Evolutionary conservation across 2,888 invertebrate species (phyloP), one percentile per base, ranked within the genome.

Genomic region (Eurois occulta): DNA sequence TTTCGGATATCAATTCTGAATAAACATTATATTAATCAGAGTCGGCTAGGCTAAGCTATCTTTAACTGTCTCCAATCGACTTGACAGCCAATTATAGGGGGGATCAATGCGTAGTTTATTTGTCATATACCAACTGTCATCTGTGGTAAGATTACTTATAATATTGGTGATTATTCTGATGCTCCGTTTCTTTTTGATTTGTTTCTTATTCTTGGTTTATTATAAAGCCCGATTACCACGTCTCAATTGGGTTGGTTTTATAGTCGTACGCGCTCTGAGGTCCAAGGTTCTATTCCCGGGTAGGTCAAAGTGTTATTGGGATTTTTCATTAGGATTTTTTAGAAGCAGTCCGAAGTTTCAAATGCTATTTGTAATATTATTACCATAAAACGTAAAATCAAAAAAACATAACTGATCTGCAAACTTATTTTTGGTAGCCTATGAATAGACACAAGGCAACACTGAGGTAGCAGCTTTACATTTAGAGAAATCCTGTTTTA

Each of bases 11-110:
- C 32, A n/a, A 46, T 72, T 65, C 46, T 41, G 55, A 72, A 43
- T 48, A 32, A 73, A 48, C 18, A 48, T 35, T n/a, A 21, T 55
- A 81, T 73, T 65, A 78, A 66, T 81, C 81, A 65, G 32, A 32
- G 38, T 3, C 52, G 21, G 52, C 28, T 32, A 41, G 16, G 32
- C 35, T 82, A 28, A 35, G 35, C 69, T 82, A 52, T 28, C 65
- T 65, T 58, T 58, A 65, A 76, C 32, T 58, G 35, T 69, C 18
- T 8, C 28, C 67, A 75, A 60, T 52, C 43, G n/a, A 21, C 38
- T 52, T 67, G 76, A 79, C 13, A 13, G 60, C 43, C 28, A 58
- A 66, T 73, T 28, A 58, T 73, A 3, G 24, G 11, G 43, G 10
- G 7, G 18, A 81, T 60, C 35, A 73, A 60, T 60, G n/a, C n/a